Base-by-base conservation (phyloP, 2,888 invertebrate genomes). In the Julus scandinavius region DNA sequence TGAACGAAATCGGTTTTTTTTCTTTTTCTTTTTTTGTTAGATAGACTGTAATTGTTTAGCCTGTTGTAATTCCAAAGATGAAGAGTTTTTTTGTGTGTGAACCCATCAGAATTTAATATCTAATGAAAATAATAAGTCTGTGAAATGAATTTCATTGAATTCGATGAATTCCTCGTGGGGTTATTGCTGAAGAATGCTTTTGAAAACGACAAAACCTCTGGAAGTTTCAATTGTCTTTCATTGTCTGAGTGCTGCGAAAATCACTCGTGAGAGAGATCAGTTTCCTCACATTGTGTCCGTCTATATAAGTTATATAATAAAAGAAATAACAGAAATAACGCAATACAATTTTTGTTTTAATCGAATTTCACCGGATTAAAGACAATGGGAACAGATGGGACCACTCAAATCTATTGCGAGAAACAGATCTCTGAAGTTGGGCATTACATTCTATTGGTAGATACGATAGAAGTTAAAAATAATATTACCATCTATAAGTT, bases 21-120 rank as follows among this genome's bases (percentile, higher is more conserved):
- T n/a, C n/a, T n/a, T n/a, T n/a, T n/a, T n/a, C n/a, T n/a, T n/a
- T n/a, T 58, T 58, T 63, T 6, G 58, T 17, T 58, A 58, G 17
- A 58, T 63, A 63, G 4, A 63, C 20, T 20, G 7, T 63, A 9
- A 63, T 20, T 63, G 63, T 63, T 63, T 20, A 20, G 63, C 5
- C 20, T 20, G n/a, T 63, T 63, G 20, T 63, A 63, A 63, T 63
- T 20, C 63, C 6, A 20, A n/a, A 20, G 63, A 63, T 63, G 63
- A 1, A 20, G 63, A 17, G 4, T 20, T 20, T 20, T 63, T 63
- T 15, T 20, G n/a, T 20, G 20, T 20, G 20, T 4, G 1, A 63
- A 63, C 20, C 63, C 63, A 63, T 63, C 63, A 63, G 63, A 63
- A 63, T 63, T 63, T 20, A 63, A 63, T 63, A 63, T 63, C 63